phyloP scores from a whole-genome alignment of 2,113 vertebrate genomes.

The Paracanthobrama guichenoti region DNA sequence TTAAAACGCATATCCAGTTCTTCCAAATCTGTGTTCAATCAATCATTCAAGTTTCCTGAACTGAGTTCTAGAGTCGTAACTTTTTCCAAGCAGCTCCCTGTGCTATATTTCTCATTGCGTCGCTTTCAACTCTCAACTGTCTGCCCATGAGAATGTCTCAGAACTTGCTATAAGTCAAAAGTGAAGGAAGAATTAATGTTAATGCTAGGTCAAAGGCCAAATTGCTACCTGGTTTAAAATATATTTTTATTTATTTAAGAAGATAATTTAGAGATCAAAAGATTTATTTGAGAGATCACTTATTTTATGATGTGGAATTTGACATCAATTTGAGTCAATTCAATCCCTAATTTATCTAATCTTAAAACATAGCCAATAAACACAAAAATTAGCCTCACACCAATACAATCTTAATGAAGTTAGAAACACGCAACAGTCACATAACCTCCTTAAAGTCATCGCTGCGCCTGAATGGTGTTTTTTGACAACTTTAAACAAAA shows the following conservation, averaged over 20 bases:
- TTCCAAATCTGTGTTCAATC: neutral
- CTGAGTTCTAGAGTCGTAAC: neutral
- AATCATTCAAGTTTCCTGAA: neutral
- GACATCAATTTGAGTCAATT: neutral
- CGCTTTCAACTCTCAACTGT: no score
- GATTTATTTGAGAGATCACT: no score
- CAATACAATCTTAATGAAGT: neutral
- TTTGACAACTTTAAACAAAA: slow-evolving; percentile 9
- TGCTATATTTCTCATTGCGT: no score
- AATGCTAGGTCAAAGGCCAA: no score
- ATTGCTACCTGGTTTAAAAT: no score
- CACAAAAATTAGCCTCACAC: neutral
- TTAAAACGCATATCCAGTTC: neutral
- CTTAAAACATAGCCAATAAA: neutral
- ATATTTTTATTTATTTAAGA: no score
- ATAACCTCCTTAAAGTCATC: slow-evolving; percentile 8
- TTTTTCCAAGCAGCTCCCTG: neutral
- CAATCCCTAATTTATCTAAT: neutral
- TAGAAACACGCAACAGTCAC: neutral
- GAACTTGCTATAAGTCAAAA: no score
- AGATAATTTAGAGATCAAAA: no score
- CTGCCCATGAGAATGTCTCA: no score
- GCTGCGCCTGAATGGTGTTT: neutral
- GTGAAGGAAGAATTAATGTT: no score
- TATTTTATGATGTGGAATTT: no score